These are phyloP conservation scores for Globicephala melas DNA, from an alignment of 2,113 vertebrate species.

Conservation along the genomic window DNA sequence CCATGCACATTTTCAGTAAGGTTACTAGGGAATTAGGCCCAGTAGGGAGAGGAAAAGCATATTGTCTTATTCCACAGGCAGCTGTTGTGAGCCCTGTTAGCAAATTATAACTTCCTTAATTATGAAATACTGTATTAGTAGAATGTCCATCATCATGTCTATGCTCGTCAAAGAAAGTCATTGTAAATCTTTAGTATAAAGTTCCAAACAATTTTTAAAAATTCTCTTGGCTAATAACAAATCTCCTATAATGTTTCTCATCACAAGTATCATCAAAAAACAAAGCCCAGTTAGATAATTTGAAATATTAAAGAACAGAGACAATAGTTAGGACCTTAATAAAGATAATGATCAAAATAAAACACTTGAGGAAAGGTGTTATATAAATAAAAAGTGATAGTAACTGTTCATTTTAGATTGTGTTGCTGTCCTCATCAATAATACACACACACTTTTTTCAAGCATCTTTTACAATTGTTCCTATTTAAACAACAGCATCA, in stretches of 20 bases:
- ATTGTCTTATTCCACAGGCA: slow-evolving; percentile 80
- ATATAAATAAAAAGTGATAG: not conserved
- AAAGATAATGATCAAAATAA: not conserved
- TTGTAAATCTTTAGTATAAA: not conserved
- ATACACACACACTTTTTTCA: not conserved
- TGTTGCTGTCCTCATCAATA: not conserved
- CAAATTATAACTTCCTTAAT: slow-evolving; percentile 77
- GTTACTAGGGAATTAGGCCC: slow-evolving; percentile 84
- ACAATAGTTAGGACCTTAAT: not conserved
- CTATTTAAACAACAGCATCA: not conserved
- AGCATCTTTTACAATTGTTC: not conserved
- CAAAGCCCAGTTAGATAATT: not conserved
- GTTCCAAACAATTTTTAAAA: not conserved
- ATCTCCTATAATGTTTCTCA: not conserved
- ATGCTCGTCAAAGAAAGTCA: not conserved
- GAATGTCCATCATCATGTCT: not conserved
- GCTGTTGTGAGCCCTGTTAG: slow-evolving; percentile 70
- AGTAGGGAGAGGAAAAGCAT: slow-evolving; percentile 73
- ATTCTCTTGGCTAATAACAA: not conserved
- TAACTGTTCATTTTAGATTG: not conserved
- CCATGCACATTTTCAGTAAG: slow-evolving; percentile 86
- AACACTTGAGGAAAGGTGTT: not conserved
- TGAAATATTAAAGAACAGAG: not conserved
- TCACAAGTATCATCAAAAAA: not conserved
- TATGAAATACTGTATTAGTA: slow-evolving; percentile 76